These are phyloP conservation scores for Dysidea cf. avara DNA, from an alignment of 37 sponge, comb jelly and placozoan species.

Conservation along the genomic window DNA sequence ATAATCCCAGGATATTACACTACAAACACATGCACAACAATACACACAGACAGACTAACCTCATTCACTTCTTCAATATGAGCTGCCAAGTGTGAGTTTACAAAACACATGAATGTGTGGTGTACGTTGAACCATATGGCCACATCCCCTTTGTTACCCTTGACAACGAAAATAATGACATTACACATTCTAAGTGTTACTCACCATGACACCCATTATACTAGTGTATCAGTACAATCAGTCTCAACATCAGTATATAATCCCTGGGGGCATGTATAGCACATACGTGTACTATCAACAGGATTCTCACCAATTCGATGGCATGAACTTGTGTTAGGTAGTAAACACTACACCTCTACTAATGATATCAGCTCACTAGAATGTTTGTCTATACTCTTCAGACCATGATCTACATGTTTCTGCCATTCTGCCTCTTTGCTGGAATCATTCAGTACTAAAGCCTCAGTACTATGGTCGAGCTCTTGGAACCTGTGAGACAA, in stretches of 20 bases:
- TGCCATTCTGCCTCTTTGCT: constrained; percentile 72
- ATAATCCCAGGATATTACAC: too few relatives aligned
- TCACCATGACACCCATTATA: too few relatives aligned
- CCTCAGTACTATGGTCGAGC: constrained; percentile 88
- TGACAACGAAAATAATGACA: too few relatives aligned
- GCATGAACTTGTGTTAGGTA: constrained; percentile 22
- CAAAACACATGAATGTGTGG: constrained; percentile 74
- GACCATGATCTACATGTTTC: constrained; percentile 41
- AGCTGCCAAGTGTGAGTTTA: too few relatives aligned
- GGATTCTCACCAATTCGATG: constrained; percentile 80
- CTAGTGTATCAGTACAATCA: constrained; percentile 58
- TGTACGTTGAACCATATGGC: constrained; percentile 80
- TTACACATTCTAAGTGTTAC: too few relatives aligned
- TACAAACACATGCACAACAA: too few relatives aligned
- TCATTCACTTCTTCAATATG: constrained; percentile 84
- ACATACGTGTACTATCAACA: constrained; percentile 76
- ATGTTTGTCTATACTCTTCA: too few relatives aligned
- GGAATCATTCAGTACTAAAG: constrained; percentile 58
- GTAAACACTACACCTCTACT: too few relatives aligned
- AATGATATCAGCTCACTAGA: too few relatives aligned
- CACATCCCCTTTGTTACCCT: too few relatives aligned
- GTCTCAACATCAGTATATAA: constrained; percentile 68
- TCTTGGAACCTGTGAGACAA: constrained; percentile 86
- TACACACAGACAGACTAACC: constrained; percentile 35
- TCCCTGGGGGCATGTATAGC: constrained; percentile 1